phyloP scores from a whole-genome alignment of 2,888 invertebrate species.

The Thera obeliscata region DNA sequence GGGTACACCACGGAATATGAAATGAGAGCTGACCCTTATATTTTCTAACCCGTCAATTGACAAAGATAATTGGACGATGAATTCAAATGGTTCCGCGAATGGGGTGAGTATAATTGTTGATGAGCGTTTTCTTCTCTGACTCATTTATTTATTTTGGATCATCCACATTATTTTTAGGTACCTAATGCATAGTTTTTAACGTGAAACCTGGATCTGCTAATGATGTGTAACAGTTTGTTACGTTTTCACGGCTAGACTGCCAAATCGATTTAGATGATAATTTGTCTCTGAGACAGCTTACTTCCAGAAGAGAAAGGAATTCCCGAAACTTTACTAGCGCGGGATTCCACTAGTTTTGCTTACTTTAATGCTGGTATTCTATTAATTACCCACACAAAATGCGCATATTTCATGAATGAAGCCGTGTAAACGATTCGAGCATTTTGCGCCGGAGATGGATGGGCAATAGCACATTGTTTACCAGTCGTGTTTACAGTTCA shows the following conservation, averaged over 20 bases:
- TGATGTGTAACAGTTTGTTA: too few species aligned
- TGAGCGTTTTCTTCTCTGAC: conserved; percentile 5
- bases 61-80: conserved; percentile 53
- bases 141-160: conserved; percentile 3
- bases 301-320: too few species aligned
- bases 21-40: conserved; percentile 74
- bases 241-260: too few species aligned
- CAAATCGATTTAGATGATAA: too few species aligned
- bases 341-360: too few species aligned
- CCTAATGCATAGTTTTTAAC: too few species aligned
- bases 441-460: conserved; percentile 16
- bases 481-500: conserved; percentile 24
- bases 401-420: conserved; percentile 17
- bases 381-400: conserved; percentile 9
- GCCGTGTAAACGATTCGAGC: conserved; percentile 8
- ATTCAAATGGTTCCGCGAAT: conserved; percentile 37
- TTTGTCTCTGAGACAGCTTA: too few species aligned
- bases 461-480: conserved; percentile 21
- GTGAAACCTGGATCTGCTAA: too few species aligned
- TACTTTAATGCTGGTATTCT: neutral
- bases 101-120: conserved; percentile 34
- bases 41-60: conserved; percentile 54
- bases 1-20: conserved; percentile 68
- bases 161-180: neutral
- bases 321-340: too few species aligned